Base-by-base conservation (phyloP, 2,113 vertebrate species). In the Pandion haliaetus region DNA sequence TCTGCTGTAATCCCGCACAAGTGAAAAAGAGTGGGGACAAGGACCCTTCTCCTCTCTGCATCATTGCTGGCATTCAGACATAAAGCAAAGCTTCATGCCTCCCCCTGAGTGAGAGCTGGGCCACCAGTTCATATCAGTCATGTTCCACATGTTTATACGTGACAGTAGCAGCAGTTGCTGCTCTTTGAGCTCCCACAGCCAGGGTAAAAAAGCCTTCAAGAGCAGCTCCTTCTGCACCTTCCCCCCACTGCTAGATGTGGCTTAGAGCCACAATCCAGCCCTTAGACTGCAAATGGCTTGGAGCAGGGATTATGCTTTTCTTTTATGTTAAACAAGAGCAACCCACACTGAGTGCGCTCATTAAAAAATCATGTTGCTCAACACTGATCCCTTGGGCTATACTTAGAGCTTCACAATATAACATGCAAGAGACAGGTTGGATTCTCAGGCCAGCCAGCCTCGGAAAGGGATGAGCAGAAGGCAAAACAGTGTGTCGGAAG, bases 321-420 rank as follows among this genome's bases (percentile, higher is more conserved):
- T 95, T 97, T 94, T 82, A 93, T 93, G 91, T 97, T 95, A 95
- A 95, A 95, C 84, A 95, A 96, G 70, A 94, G 84, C 91, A 97
- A 94, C 86, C 49, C 78, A 91, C 89, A 90, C 45, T 47, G 83
- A 91, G 81, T 50, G 66, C 77, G 89, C 95, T 97, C 91, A 94
- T 97, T 97, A 97, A 96, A 97, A 97, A 96, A 91, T 91, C 94
- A 90, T 93, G 95, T 93, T 95, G 78, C 91, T 97, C 73, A n/a
- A 76, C 91, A 77, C 74, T 82, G 81, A 81, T 97, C 94, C 94
- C 91, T 87, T 92, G 69, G 91, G 94, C 93, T 94, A 94, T 49
- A 66, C 94, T 83, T 91, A 87, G 58, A 85, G 73, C 25, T 93
- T 74, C 0, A 0, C 49, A 82, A 65, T 82, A 66, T 87, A 80